Evolutionary conservation across 2,113 vertebrate species (phyloP).

Genomic region (Mustelus asterias): DNA sequence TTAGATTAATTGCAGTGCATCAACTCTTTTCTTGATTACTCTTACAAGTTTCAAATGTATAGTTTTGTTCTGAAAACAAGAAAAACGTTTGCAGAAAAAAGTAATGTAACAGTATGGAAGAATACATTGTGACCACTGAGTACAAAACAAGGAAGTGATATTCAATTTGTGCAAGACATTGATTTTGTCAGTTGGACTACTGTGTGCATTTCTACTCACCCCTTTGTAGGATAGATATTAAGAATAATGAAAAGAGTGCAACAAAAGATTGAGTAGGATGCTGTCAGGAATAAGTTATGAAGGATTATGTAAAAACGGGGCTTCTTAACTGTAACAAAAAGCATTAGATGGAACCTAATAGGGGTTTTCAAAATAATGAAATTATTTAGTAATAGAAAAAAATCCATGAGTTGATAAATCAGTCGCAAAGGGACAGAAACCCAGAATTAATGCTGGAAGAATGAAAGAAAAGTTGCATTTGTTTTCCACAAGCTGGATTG

Average conservation of each 20-base stretch:
- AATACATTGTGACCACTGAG: background rate
- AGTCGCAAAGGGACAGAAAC: background rate
- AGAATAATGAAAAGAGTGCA: background rate
- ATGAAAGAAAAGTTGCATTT: background rate
- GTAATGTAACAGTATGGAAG: background rate
- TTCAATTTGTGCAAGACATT: background rate
- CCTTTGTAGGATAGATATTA: background rate
- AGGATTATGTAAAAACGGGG: background rate
- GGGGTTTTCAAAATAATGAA: background rate
- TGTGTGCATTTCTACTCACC: background rate
- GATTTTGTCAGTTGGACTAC: background rate
- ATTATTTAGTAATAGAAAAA: background rate
- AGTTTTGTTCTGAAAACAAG: background rate
- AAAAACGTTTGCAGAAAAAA: background rate
- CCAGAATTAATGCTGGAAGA: background rate
- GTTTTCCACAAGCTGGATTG: background rate
- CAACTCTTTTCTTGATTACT: background rate
- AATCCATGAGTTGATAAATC: background rate
- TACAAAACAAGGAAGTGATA: background rate
- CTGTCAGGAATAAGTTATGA: background rate
- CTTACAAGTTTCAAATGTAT: background rate
- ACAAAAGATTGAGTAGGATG: background rate
- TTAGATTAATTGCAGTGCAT: background rate
- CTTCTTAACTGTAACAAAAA: background rate
- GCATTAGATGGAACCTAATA: background rate